Conservation (phyloP, 2,113 vertebrate genomes). For the Bubalus kerabau region DNA sequence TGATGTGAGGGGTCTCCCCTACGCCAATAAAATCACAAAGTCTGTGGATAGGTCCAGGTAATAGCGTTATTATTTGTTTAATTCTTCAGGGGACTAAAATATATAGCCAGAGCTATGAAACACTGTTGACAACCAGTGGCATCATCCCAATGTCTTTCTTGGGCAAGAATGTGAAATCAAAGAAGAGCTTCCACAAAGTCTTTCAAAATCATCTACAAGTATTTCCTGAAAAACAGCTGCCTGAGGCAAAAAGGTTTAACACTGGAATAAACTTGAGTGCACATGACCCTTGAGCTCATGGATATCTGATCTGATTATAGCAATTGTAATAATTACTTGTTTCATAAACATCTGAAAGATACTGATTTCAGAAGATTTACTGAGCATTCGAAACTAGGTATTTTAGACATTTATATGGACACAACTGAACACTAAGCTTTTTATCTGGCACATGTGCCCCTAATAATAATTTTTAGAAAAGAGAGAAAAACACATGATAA, state of each 20-base stretch:
- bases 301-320: not conserved
- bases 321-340: not conserved
- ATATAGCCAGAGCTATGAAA: not conserved
- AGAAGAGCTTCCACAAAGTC: not conserved
- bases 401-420: not conserved
- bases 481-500: not conserved
- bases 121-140: not conserved
- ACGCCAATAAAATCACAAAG: not conserved
- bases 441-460: not conserved
- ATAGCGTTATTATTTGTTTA: not conserved
- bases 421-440: not conserved
- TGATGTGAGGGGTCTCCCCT: not conserved
- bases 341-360: slow-evolving; percentile 33
- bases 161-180: not conserved
- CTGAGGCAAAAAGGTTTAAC: not conserved
- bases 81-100: not conserved
- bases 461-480: not conserved
- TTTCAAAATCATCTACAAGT: not conserved
- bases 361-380: not conserved
- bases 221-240: not conserved
- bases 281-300: not conserved
- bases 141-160: not conserved
- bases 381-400: not conserved
- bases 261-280: not conserved
- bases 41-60: not conserved